These are phyloP conservation scores for Leptopilina clavipes DNA, from an alignment of 1,140 invertebrate genomes.

Conservation along the genomic window DNA sequence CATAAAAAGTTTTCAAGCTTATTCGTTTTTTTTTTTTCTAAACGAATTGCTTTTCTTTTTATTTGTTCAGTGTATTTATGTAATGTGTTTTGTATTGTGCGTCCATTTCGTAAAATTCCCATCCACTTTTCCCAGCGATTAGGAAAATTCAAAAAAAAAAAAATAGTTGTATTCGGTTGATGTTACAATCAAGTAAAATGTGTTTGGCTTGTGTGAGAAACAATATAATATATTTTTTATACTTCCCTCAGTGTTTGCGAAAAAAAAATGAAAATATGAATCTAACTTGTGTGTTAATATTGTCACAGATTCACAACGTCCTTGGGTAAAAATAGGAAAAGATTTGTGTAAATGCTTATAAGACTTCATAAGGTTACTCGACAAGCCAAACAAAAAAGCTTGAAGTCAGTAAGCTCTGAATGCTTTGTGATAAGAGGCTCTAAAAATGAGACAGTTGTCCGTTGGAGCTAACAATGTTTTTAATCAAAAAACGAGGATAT, in stretches of 20 bases:
- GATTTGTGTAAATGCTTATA: conserved; percentile 52
- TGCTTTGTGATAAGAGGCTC: conserved; percentile 66
- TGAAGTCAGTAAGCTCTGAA: conserved; percentile 49
- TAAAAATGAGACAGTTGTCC: conserved; percentile 58
- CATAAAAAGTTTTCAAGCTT: background rate
- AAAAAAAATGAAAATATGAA: background rate
- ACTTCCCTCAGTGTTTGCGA: conserved; percentile 51
- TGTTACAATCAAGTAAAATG: conserved; percentile 31
- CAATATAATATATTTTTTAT: conserved; percentile 71
- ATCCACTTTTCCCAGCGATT: conserved; percentile 27
- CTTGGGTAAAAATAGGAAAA: conserved; percentile 36
- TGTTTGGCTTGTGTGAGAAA: conserved; percentile 21
- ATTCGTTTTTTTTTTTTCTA: background rate
- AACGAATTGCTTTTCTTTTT: background rate
- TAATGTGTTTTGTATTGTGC: background rate
- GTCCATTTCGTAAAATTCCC: conserved; percentile 31
- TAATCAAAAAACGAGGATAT: conserved; percentile 28
- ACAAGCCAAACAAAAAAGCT: conserved; percentile 50
- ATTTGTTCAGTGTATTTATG: background rate
- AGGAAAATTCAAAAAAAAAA: conserved; percentile 37
- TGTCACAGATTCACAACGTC: background rate
- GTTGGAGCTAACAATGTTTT: conserved; percentile 1
- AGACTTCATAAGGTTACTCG: conserved; percentile 57
- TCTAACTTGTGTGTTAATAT: background rate
- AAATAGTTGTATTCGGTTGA: conserved; percentile 33